These are phyloP conservation scores for Cosmorhoe ocellata DNA, from an alignment of 2,888 invertebrate genomes.

Conservation along the genomic window DNA sequence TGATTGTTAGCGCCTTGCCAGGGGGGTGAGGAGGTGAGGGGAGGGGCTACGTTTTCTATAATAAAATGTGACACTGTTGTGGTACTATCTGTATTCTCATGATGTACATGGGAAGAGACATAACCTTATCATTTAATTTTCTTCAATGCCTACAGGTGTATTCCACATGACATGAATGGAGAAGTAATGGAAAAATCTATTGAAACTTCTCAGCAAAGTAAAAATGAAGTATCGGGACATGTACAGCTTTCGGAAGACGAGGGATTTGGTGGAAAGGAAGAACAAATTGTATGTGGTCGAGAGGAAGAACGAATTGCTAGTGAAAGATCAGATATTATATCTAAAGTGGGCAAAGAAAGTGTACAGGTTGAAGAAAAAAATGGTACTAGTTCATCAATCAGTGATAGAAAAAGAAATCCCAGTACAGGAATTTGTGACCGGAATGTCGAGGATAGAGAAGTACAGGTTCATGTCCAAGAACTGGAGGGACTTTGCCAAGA, in stretches of 20 bases:
- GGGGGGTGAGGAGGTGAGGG: conserved; percentile 58
- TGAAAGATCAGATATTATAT: conserved; percentile 7
- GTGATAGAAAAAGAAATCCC: not conserved
- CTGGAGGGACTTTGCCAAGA: conserved; percentile 1
- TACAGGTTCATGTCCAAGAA: not conserved
- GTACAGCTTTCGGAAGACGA: not conserved
- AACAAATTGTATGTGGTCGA: not conserved
- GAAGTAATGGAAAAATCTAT: conserved; percentile 65
- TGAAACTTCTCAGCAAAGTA: conserved; percentile 39
- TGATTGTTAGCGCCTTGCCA: conserved; percentile 73
- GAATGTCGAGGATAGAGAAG: conserved; percentile 1
- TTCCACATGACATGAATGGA: conserved; percentile 69
- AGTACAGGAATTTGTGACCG: not conserved
- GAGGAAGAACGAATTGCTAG: conserved; percentile 2
- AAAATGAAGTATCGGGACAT: conserved; percentile 1
- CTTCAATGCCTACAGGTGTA: conserved; percentile 55
- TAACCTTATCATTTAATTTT: conserved; percentile 48
- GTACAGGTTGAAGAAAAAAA: not conserved
- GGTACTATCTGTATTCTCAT: conserved; percentile 53
- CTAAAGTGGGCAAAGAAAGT: conserved; percentile 1
- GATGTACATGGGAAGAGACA: conserved; percentile 44
- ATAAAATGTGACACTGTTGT: conserved; percentile 66
- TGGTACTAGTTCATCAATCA: not conserved
- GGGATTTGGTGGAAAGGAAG: not conserved
- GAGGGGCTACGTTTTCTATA: conserved; percentile 58